Evolutionary conservation across 2,113 vertebrate species (phyloP).

Genomic region (Gavialis gangeticus): DNA sequence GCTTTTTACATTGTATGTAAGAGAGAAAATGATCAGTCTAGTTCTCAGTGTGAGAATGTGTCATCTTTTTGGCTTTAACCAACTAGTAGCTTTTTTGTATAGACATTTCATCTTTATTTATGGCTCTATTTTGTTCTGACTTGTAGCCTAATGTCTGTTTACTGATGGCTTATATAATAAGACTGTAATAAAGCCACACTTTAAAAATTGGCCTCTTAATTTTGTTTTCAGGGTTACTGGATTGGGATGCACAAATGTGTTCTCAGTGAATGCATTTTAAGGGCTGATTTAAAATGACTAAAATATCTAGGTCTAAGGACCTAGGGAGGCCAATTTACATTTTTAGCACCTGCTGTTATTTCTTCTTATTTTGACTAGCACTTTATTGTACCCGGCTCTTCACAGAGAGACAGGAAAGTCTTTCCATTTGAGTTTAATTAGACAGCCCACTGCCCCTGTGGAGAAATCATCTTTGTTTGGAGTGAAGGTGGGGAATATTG

Average conservation of each 20-base stretch:
- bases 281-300: background rate
- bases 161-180: background rate
- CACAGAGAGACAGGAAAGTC: background rate
- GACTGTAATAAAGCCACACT: background rate
- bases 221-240: background rate
- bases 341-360: background rate
- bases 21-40: background rate
- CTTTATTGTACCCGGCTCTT: background rate
- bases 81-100: background rate
- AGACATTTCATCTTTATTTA: background rate
- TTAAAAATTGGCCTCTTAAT: background rate
- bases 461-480: background rate
- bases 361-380: background rate
- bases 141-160: background rate
- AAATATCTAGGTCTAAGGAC: background rate
- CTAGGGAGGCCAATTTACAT: background rate
- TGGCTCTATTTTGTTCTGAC: background rate
- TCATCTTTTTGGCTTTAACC: background rate
- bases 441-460: background rate
- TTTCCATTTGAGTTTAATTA: background rate
- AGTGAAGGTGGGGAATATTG: background rate
- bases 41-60: background rate
- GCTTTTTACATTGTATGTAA: rapidly evolving
- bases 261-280: background rate
- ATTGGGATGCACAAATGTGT: background rate